Base-by-base conservation (phyloP, 2,888 invertebrate genomes). In the Buathra laborator region DNA sequence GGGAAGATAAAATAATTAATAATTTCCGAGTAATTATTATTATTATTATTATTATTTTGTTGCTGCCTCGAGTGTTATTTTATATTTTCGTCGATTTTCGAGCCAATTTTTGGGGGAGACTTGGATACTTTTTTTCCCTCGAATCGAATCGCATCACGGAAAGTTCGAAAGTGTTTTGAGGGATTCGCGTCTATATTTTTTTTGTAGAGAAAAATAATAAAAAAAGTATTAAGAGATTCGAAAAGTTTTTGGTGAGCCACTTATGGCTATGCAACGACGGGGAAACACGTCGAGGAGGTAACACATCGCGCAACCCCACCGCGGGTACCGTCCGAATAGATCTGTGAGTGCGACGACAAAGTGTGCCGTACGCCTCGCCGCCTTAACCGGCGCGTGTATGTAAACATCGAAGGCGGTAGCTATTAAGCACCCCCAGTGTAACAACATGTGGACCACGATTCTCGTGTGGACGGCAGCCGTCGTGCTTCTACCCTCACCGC, bases 381-480 rank as follows among this genome's bases (percentile, higher is more conserved):
- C 80, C 87, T 85, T 83, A 84, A 86, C 77, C 72, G 81, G 89
- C 87, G 89, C 66, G 74, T 74, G 68, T 77, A 72, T 51, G 72
- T 89, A 88, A 90, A 90, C 89, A 90, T 87, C 90, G 83, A 88
- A 89, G 87, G 29, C 67, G 53, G 62, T 79, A 85, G 75, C 84
- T 83, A 78, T 77, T 72, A 48, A 71, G 66, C 81, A 79, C 87
- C 85, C 86, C 83, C 86, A 81, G 82, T 76, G 66, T 53, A 67
- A 83, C 86, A 93, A 92, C 93, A 94, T 93, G 93, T 92, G 93
- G 93, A 92, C 93, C 90, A 90, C 91, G 89, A 91, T 93, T 90
- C 90, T 93, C 88, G 89, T 93, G 87, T 93, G 92, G 91, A 91
- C 92, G 91, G 91, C 88, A 88, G 93, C 89, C 90, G 90, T 92